These are phyloP conservation scores for Pipistrellus nathusii DNA, from an alignment of 2,797 vertebrate genomes.

Conservation along the genomic window DNA sequence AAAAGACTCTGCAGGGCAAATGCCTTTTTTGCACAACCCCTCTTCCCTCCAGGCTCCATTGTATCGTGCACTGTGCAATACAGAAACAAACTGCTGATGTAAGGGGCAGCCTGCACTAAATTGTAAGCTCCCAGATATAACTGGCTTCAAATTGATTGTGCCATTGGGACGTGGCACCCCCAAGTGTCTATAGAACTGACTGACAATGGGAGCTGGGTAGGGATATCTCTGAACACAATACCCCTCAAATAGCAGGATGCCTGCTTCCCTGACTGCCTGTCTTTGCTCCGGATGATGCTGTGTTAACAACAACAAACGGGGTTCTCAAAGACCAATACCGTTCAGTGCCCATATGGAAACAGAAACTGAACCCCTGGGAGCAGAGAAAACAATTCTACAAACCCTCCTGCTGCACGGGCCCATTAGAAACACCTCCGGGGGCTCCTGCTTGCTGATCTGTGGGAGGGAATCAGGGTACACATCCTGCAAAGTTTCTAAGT, in stretches of 20 bases:
- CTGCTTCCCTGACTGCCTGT: neutral
- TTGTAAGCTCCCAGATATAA: neutral
- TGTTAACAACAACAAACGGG: conserved; percentile 42
- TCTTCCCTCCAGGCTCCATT: neutral
- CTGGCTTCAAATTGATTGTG: neutral
- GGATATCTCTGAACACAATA: neutral
- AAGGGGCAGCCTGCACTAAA: neutral
- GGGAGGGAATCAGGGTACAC: neutral
- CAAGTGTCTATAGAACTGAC: neutral
- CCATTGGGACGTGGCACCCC: neutral
- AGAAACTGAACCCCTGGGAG: conserved; percentile 52
- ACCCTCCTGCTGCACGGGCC: neutral
- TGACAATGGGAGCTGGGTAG: neutral
- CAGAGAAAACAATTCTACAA: conserved; percentile 45
- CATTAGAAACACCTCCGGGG: conserved; percentile 38
- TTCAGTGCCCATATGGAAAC: conserved; percentile 43
- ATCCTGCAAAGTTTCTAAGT: neutral
- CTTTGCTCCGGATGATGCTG: neutral
- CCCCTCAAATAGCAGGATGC: neutral
- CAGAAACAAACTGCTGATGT: neutral
- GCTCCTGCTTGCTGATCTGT: conserved; percentile 36
- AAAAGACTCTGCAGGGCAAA: neutral
- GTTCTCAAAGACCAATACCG: neutral
- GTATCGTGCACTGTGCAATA: neutral
- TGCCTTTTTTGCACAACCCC: neutral